Conservation (phyloP, 2,113 vertebrate species). For the Abramis brama region DNA sequence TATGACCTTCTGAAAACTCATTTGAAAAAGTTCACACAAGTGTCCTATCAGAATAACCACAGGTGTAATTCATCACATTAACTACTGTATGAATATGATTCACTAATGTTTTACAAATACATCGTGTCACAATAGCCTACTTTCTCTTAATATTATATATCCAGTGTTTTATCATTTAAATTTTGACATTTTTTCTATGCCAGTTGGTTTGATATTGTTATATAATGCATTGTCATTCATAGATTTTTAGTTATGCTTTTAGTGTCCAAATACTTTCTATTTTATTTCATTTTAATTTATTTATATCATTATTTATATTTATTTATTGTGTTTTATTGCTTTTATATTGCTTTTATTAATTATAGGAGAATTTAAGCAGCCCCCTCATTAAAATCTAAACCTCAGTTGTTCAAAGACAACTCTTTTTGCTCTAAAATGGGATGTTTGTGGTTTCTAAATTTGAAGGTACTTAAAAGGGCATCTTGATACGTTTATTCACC, state of each 20-base stretch:
- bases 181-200: neutral
- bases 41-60: neutral
- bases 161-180: too few relatives aligned
- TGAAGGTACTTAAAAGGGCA: neutral
- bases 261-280: neutral
- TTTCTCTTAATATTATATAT: too few relatives aligned
- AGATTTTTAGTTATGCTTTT: neutral
- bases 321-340: too few relatives aligned
- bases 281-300: neutral
- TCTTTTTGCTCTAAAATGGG: neutral
- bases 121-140: neutral
- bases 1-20: neutral
- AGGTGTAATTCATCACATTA: neutral
- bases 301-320: too few relatives aligned
- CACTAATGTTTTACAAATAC: neutral
- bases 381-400: neutral
- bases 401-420: neutral
- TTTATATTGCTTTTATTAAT: neutral
- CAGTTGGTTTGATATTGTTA: neutral
- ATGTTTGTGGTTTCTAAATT: neutral
- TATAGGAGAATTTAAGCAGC: neutral
- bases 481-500: constrained; percentile 34
- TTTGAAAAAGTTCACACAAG: neutral
- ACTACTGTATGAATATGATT: neutral
- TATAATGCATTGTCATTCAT: neutral